phyloP scores from a whole-genome alignment of 2,888 invertebrate species.

The Drosophila villosipedis region DNA sequence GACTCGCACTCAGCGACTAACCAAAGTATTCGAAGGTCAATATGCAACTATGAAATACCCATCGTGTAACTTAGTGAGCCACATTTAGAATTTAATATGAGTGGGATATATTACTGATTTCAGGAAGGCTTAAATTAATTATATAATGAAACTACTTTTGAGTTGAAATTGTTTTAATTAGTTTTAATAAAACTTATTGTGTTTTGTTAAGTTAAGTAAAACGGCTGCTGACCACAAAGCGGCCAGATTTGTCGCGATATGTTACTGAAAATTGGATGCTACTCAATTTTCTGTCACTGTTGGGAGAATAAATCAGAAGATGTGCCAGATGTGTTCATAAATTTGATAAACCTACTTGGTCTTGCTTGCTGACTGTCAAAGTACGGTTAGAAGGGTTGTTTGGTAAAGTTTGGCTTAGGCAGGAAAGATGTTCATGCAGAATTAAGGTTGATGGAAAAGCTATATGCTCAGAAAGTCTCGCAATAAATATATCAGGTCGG shows the following conservation, averaged over 20 bases:
- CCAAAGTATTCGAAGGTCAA: background rate
- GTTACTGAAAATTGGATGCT: background rate
- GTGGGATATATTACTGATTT: background rate
- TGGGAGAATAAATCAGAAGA: background rate
- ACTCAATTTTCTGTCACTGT: background rate
- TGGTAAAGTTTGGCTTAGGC: no score
- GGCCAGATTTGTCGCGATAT: background rate
- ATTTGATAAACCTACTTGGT: background rate
- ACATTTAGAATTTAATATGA: background rate
- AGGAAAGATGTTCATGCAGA: no score
- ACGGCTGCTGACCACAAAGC: background rate
- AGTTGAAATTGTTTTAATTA: background rate
- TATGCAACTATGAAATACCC: constrained; percentile 13
- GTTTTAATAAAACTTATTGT: no score
- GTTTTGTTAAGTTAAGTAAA: background rate
- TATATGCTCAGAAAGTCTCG: no score
- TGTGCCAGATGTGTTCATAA: background rate
- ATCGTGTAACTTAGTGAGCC: background rate
- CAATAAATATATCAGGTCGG: background rate
- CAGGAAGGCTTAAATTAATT: background rate
- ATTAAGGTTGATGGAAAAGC: no score
- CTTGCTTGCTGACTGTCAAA: background rate
- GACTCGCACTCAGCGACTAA: constrained; percentile 29
- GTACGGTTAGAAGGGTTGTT: no score
- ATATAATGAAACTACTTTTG: background rate